Percentiles rank a stretch among this genome's conserved stretches.
phyloP scores from a whole-genome alignment of 23 tunicate species.

The Oikopleura dioica region DNA sequence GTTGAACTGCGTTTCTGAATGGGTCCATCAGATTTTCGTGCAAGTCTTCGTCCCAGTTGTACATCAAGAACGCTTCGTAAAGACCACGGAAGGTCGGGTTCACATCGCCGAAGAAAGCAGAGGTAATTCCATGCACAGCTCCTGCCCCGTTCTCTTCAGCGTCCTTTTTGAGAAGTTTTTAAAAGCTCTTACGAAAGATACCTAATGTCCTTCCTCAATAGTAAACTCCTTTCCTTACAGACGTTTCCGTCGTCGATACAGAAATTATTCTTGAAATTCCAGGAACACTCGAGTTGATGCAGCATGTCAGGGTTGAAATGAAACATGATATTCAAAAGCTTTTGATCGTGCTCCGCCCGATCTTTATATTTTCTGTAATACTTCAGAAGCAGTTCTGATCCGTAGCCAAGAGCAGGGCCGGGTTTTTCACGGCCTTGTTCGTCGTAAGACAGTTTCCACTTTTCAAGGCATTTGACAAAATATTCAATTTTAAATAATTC shows the following conservation, averaged over 20 bases:
- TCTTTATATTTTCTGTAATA: conserved; percentile 47
- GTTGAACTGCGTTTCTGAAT: background rate
- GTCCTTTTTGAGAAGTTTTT: no score
- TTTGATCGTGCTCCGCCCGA: conserved; percentile 81
- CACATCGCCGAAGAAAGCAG: conserved; percentile 54
- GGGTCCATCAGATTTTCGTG: background rate
- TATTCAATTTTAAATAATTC: no score
- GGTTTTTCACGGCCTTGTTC: conserved; percentile 5
- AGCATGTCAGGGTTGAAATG: conserved; percentile 61
- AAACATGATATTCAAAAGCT: conserved; percentile 67
- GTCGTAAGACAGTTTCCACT: conserved; percentile 43
- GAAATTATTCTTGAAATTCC: conserved; percentile 95
- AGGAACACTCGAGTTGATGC: conserved; percentile 40
- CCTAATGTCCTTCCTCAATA: no score
- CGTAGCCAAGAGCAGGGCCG: conserved; percentile 21
- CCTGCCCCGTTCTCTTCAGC: conserved; percentile 65
- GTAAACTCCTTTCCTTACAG: no score
- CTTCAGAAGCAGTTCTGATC: conserved; percentile 30
- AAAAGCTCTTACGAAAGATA: no score
- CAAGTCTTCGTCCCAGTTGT: background rate
- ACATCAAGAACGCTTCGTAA: conserved; percentile 21
- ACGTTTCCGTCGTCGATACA: conserved; percentile 38
- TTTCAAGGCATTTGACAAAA: no score
- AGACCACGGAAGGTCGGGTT: conserved; percentile 79
- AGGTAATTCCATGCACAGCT: conserved; percentile 85